Evolutionary conservation across 2,113 vertebrate species (phyloP).

Genomic region (Hystrix cristata): DNA sequence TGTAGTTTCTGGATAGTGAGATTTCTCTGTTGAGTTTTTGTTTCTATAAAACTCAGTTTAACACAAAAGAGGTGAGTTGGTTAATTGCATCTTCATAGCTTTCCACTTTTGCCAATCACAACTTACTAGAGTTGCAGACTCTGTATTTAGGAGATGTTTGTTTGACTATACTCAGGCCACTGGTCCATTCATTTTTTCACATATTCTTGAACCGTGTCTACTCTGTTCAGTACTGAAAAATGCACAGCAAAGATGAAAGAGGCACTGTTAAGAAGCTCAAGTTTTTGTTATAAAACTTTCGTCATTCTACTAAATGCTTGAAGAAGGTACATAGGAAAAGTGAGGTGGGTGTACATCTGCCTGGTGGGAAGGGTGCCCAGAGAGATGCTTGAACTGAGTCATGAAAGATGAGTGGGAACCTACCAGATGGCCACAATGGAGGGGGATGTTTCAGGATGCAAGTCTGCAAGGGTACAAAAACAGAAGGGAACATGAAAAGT

Average conservation of each 20-base stretch:
- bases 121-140: background rate
- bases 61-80: background rate
- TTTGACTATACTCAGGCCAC: background rate
- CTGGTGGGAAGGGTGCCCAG: constrained; percentile 16
- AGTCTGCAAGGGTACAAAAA: constrained; percentile 19
- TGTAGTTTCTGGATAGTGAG: background rate
- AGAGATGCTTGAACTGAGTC: constrained; percentile 70
- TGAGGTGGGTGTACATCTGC: constrained; percentile 44
- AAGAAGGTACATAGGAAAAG: background rate
- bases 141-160: background rate
- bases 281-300: background rate
- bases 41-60: background rate
- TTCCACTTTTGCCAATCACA: background rate
- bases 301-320: background rate
- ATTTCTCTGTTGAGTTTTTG: background rate
- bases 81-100: background rate
- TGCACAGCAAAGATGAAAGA: background rate
- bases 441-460: constrained; percentile 37
- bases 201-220: background rate
- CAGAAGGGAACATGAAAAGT: constrained; percentile 25
- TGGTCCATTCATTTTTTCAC: background rate
- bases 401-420: constrained; percentile 72
- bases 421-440: constrained; percentile 71
- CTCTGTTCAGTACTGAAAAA: background rate
- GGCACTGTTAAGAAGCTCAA: background rate